Conservation (phyloP, 2,797 vertebrate species). For the Tinamus major region DNA sequence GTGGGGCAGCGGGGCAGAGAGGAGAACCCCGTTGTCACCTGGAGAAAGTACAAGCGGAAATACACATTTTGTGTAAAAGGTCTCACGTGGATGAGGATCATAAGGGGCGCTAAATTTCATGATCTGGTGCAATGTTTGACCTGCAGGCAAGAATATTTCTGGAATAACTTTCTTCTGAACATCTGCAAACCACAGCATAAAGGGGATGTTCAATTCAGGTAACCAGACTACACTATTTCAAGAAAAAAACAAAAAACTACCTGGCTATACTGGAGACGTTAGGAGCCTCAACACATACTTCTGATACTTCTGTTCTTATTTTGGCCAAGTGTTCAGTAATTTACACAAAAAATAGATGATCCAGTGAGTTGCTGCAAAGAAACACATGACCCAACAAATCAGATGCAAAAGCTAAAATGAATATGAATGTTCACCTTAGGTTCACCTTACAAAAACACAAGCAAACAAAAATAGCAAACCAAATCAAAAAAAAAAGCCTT, state of each 20-base stretch:
- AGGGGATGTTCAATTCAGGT: neutral
- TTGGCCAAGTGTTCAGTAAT: neutral
- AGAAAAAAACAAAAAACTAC: neutral
- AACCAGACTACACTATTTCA: neutral
- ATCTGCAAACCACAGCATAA: neutral
- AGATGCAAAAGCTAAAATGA: neutral
- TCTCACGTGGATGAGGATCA: neutral
- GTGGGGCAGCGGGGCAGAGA: too few species aligned
- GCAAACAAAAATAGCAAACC: neutral
- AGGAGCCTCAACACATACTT: neutral
- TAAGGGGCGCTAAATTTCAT: neutral
- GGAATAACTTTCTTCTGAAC: neutral
- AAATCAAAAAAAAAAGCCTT: neutral
- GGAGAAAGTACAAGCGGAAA: too few species aligned
- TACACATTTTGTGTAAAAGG: neutral
- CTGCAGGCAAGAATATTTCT: neutral
- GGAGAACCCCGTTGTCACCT: neutral
- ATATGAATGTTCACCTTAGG: neutral
- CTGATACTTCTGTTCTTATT: neutral
- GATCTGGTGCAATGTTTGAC: neutral
- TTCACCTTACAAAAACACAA: neutral
- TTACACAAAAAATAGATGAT: neutral
- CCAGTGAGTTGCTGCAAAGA: neutral
- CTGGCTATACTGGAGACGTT: neutral
- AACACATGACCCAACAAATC: neutral